These are phyloP conservation scores for Apoda limacodes DNA, from an alignment of 2,888 invertebrate genomes.

Conservation along the genomic window DNA sequence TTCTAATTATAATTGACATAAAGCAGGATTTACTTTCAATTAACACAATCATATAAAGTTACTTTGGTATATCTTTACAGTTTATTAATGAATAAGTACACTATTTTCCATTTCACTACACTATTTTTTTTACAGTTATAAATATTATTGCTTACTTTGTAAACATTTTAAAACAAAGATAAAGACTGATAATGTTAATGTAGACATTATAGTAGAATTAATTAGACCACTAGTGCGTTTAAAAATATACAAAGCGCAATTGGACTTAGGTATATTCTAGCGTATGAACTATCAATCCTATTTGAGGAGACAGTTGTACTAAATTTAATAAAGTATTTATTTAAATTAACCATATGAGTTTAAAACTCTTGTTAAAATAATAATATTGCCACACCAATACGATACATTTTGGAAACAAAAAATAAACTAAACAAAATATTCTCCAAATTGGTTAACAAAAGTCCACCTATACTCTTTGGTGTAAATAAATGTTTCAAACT, in stretches of 20 bases:
- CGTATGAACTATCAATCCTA: conserved; percentile 62
- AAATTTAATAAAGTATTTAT: conserved; percentile 21
- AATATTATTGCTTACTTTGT: conserved; percentile 24
- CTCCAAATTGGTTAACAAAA: conserved; percentile 35
- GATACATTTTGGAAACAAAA: conserved; percentile 27
- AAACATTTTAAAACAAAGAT: conserved; percentile 7
- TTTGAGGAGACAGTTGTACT: conserved; percentile 35
- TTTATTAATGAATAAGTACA: conserved; percentile 6
- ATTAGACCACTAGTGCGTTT: conserved; percentile 11
- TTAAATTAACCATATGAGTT: conserved; percentile 39
- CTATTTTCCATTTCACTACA: conserved; percentile 10
- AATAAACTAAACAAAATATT: too few species aligned
- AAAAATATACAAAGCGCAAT: conserved; percentile 58
- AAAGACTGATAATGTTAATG: conserved; percentile 2
- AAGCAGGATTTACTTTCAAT: conserved; percentile 43
- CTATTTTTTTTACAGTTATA: conserved; percentile 15
- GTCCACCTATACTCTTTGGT: conserved; percentile 41
- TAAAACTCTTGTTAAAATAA: conserved; percentile 37
- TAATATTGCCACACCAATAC: conserved; percentile 46
- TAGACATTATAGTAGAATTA: conserved; percentile 7
- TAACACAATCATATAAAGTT: conserved; percentile 10
- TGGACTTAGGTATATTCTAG: conserved; percentile 68
- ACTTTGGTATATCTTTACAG: conserved; percentile 6
- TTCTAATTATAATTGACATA: conserved; percentile 62
- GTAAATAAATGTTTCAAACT: too few species aligned